Evolutionary conservation across 2,113 vertebrate species (phyloP), one percentile per base, ranked within the genome.

Genomic region (Neopipo cinnamomea): DNA sequence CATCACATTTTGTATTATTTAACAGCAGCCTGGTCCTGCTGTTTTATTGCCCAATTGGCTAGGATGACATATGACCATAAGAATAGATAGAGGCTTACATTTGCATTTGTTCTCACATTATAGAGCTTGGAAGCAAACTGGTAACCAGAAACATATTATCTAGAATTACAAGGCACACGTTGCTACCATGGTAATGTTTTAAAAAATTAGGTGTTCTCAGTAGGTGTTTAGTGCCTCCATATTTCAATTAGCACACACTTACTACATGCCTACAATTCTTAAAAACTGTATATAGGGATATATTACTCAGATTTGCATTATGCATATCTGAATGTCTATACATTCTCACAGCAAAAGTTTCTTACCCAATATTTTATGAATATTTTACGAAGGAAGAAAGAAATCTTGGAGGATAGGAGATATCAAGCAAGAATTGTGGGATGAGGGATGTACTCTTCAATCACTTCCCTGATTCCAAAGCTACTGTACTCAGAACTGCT

Each of bases 91-190:
- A 90, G 17, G 46, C 61, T 95, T 91, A 37, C 27, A 92, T 89
- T 97, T 96, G 67, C 85, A 88, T 91, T 95, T 72, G 25, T 91
- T 95, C 63, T 97, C 61, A 76, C 17, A 42, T 89, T 90, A 92
- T 37, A 56, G 53, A 67, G 58, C 82, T 85, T 56, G 68, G 84
- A 96, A 83, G 56, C 33, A 87, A 92, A 92, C 49, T 91, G 84
- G 61, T 96, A 97, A 94, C 96, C 92, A 97, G 95, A 97, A 96
- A 68, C 52, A 76, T 96, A 92, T 97, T 94, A 96, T 91, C 56
- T 92, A 75, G 91, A 97, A 94, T 96, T 96, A 96, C 92, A 93
- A 93, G 92, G 85, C 77, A 46, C 72, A 91, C 41, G 42, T 35
- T 91, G 50, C 75, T 86, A 52, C 82, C 66, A 89, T 42, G 17